Evolutionary conservation across 2,113 vertebrate species (phyloP), one percentile per base, ranked within the genome.

Genomic region (Orthonyx spaldingii): DNA sequence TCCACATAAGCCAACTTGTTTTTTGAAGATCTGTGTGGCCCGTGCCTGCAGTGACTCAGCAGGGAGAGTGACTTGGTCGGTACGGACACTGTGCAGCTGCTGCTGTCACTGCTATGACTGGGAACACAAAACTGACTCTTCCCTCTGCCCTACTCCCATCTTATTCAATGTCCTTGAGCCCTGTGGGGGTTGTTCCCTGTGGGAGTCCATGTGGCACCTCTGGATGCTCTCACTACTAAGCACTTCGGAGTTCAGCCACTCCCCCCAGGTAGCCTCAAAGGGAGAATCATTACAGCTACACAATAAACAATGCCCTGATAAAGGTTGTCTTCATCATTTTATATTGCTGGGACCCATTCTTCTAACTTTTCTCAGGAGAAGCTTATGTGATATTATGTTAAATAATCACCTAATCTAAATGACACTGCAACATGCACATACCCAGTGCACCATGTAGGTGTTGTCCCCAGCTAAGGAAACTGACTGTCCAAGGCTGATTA

Each of bases 111-210:
- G 9, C 72, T 52, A 4, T 1, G 19, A 10, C 30, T 82, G 27
- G 9, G 56, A 83, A 35, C 27, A 33, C 11, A 8, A 3, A 94
- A n/a, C 7, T 24, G 64, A 19, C 15, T 23, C 75, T 76, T 53
- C 42, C 28, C 50, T 35, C 80, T 70, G 60, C 47, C 35, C 59
- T 33, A 3, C 17, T 59, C n/a, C 42, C 26, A 26, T 10, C 39
- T 49, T 18, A 10, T 7, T 46, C 61, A 9, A 5, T 3, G 8
- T 21, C 49, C 57, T 39, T 27, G 89, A 82, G 4, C n/a, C 69
- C 27, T 4, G 1, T 10, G 24, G 21, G n/a, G 19, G 13, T 10
- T 74, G 55, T 55, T 52, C 15, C 39, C 27, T 0, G 0, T 10
- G 12, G 52, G 49, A 59, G 89, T 46, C 33, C 14, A 0, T 7